These are phyloP conservation scores for Muscicapa striata DNA, from an alignment of 2,797 vertebrate species.

Conservation along the genomic window DNA sequence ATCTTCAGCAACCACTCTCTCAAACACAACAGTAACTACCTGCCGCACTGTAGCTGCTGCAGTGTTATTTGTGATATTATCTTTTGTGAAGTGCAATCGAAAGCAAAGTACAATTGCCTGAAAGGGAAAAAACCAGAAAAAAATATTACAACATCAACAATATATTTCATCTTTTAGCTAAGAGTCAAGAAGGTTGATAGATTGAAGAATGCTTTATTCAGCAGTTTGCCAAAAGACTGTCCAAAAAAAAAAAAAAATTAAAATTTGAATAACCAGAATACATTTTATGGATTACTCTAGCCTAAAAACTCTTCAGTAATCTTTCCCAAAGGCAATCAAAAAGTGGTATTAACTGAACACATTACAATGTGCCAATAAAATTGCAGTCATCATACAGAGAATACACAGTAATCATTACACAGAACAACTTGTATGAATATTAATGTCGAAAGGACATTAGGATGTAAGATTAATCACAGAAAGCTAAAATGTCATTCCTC, in stretches of 20 bases:
- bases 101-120: slow-evolving; percentile 99
- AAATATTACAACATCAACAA: neutral
- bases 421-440: neutral
- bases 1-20: slow-evolving; percentile 98
- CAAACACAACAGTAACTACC: slow-evolving; percentile 97
- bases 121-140: neutral
- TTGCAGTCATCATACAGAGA: neutral
- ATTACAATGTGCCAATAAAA: neutral
- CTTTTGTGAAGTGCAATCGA: slow-evolving; percentile 98
- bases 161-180: neutral
- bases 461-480: neutral
- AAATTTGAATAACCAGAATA: neutral
- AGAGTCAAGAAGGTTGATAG: neutral
- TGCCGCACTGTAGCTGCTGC: slow-evolving; percentile 96
- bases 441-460: neutral
- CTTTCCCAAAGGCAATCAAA: neutral
- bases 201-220: neutral
- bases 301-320: neutral
- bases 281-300: neutral
- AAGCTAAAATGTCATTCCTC: neutral
- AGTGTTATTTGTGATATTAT: slow-evolving; percentile 99
- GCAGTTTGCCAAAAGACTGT: neutral
- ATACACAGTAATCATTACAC: neutral
- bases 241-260: neutral
- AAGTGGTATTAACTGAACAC: neutral